Base-by-base conservation (phyloP, 2,113 vertebrate species). In the Crocuta crocuta region DNA sequence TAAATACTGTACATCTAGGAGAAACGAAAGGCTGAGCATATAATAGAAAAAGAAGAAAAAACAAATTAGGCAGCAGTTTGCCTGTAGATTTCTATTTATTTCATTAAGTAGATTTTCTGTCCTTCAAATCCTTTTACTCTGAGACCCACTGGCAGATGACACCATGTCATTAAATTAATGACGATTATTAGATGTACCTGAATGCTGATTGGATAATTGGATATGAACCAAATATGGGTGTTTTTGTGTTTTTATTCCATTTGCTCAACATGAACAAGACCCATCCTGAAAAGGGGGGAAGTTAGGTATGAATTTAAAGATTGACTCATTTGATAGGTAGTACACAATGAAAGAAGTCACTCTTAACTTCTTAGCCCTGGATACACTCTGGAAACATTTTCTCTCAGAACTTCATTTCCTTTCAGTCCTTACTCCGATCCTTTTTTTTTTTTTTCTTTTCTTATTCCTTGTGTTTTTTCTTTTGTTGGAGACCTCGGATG, bases 381-480 rank as follows among this genome's bases (percentile, higher is more conserved):
- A 43, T 68, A 21, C 45, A 70, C 26, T 70, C 26, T 76, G n/a
- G 39, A 96, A 89, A 87, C 9, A 23, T 48, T 65, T 91, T 96
- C 73, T 90, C n/a, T 91, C 31, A 74, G 70, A 88, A 70, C 79
- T 39, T 97, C 76, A 48, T 93, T 93, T 80, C 53, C 28, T 85
- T 90, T 24, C 33, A 68, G 86, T 80, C 33, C 8, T 74, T 84
- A 31, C 35, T 90, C 8, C 68, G 81, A 76, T 82, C 63, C 7
- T 66, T 94, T 89, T 43, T 5, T 50, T 91, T 80, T 45, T 88
- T 55, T 39, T 50, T 12, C 61, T 73, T 91, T 79, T 19, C 11
- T 26, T 74, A n/a, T 17, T 70, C 4, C 73, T 61, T 81, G 53
- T 65, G 16, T 28, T 74, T 80, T 87, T 86, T 23, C 31, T 90